phyloP scores from a whole-genome alignment of 2,888 invertebrate genomes.

The Bellardia pandia region DNA sequence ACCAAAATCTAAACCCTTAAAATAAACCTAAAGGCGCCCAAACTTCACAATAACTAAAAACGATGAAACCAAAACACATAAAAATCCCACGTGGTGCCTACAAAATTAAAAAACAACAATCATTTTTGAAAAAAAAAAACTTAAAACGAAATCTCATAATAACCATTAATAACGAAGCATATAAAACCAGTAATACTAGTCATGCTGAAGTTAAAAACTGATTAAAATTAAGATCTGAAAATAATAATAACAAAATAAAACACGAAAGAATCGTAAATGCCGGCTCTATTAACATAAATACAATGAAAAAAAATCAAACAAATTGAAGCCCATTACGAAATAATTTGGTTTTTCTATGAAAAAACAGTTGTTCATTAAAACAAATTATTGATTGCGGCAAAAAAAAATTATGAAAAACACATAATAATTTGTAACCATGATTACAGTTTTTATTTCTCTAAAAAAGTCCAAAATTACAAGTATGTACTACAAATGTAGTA shows the following conservation, averaged over 20 bases:
- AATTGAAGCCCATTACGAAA: constrained; percentile 47
- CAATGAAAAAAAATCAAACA: neutral
- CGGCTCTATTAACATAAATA: constrained; percentile 5
- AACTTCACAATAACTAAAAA: constrained; percentile 25
- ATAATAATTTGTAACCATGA: constrained; percentile 1
- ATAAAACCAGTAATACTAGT: constrained; percentile 50
- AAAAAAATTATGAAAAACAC: neutral
- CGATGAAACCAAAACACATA: constrained; percentile 12
- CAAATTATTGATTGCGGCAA: constrained; percentile 31
- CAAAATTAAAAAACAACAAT: constrained; percentile 41
- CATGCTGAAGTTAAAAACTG: constrained; percentile 33
- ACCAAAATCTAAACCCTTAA: constrained; percentile 37
- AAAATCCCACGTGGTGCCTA: constrained; percentile 63
- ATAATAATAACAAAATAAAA: neutral
- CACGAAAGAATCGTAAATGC: constrained; percentile 41
- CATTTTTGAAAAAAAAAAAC: neutral
- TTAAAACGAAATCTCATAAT: constrained; percentile 22
- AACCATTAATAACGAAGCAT: constrained; percentile 33
- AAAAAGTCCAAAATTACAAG: too few species aligned
- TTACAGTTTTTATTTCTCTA: constrained; percentile 15
- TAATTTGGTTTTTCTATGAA: constrained; percentile 27
- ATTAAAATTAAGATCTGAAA: constrained; percentile 37
- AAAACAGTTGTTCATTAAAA: constrained; percentile 35
- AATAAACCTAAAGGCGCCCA: constrained; percentile 57
- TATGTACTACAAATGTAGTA: too few species aligned